A percentile compares a stretch with the other conserved stretches of the same genome.
phyloP scores from a whole-genome alignment of 92 coral and sea anemone genomes.

The Heliopora coerulea region DNA sequence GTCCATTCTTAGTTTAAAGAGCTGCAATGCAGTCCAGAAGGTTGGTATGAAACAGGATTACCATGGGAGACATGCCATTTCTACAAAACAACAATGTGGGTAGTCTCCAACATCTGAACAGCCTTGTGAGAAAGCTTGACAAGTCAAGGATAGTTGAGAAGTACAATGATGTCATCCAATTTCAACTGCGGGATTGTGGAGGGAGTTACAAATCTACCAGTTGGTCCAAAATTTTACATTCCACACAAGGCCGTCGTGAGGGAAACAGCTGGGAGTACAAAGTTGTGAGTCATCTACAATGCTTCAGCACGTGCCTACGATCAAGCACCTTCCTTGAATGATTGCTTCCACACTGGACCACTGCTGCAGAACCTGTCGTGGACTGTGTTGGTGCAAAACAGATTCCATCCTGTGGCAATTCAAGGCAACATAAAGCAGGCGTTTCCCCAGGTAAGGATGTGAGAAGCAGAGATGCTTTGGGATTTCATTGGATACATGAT shows the following conservation, averaged over 20 bases:
- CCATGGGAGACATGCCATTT: too few species aligned
- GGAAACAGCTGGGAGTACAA: conserved; percentile 23
- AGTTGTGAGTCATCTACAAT: conserved; percentile 16
- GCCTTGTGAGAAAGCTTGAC: conserved; percentile 23
- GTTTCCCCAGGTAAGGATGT: conserved; percentile 29
- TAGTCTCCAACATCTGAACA: conserved; percentile 9
- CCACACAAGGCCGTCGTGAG: conserved; percentile 30
- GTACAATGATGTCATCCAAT: conserved; percentile 17
- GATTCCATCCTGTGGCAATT: too few species aligned
- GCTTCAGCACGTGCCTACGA: conserved; percentile 34
- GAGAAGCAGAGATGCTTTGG: conserved; percentile 36
- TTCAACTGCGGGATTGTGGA: conserved; percentile 34
- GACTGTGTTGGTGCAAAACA: conserved; percentile 43
- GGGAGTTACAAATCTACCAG: neutral
- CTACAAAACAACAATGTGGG: neutral
- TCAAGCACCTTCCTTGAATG: conserved; percentile 36
- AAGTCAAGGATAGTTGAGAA: conserved; percentile 16
- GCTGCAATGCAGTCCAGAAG: too few species aligned
- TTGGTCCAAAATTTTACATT: conserved; percentile 18
- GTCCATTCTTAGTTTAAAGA: too few species aligned
- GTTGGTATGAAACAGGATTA: too few species aligned
- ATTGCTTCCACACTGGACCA: conserved; percentile 42
- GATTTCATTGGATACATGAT: conserved; percentile 29
- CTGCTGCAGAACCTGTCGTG: conserved; percentile 38
- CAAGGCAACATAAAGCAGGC: conserved; percentile 7